Evolutionary conservation across 2,113 vertebrate genomes (phyloP).

Genomic region (Lasiurus cinereus): DNA sequence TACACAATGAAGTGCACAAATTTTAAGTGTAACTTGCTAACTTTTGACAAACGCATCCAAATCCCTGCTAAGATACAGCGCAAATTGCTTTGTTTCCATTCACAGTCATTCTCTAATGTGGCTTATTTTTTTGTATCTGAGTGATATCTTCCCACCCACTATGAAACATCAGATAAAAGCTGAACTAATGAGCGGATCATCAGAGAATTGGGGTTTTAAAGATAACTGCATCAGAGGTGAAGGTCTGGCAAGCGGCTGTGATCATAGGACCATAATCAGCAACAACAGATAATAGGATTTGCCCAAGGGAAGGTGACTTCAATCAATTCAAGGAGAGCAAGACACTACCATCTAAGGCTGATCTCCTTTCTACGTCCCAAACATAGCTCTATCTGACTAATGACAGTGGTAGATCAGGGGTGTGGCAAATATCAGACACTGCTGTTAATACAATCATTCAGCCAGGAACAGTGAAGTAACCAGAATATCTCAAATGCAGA

Average conservation of each 20-base stretch:
- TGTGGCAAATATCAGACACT: not conserved
- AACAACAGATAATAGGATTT: not conserved
- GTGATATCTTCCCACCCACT: not conserved
- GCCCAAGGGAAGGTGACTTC: not conserved
- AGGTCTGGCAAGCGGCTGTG: not conserved
- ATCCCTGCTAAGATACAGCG: not conserved
- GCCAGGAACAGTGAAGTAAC: not conserved
- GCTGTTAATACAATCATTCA: not conserved
- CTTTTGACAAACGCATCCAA: slow-evolving; percentile 21
- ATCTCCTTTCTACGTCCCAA: not conserved
- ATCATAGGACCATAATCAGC: not conserved
- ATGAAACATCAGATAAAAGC: not conserved
- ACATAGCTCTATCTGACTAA: not conserved
- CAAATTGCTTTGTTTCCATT: not conserved
- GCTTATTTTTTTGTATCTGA: not conserved
- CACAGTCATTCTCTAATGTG: not conserved
- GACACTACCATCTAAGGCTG: not conserved
- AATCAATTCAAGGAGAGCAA: not conserved
- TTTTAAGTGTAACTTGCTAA: slow-evolving; percentile 29
- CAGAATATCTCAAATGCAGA: not conserved
- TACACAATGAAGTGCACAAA: not conserved
- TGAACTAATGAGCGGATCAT: not conserved
- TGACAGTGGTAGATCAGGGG: not conserved
- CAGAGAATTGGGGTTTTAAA: not conserved
- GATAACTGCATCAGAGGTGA: not conserved